Conservation (phyloP, 2,888 invertebrate species). For the Ichneumoninae sp. region DNA sequence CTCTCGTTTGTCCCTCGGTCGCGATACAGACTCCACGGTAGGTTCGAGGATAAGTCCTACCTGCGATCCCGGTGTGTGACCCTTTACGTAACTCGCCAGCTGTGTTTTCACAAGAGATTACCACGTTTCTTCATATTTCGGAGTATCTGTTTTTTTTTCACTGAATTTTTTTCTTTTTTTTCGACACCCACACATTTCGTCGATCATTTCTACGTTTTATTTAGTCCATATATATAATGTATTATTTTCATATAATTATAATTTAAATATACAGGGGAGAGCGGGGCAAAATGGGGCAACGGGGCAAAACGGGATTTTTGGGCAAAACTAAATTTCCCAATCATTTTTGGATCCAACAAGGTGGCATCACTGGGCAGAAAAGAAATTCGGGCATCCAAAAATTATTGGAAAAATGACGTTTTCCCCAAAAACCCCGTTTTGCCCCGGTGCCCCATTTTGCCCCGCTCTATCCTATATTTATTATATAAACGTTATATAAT, state of each 20-base stretch:
- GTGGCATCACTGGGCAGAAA: no score
- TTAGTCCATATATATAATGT: background rate
- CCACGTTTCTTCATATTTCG: slow-evolving; percentile 68
- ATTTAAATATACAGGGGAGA: background rate
- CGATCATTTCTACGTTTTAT: background rate
- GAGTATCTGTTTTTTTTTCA: slow-evolving; percentile 23
- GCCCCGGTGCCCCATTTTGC: no score
- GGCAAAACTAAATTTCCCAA: no score
- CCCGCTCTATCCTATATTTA: background rate
- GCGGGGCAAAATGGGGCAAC: no score
- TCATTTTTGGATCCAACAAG: no score
- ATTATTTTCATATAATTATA: background rate
- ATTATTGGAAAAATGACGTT: no score
- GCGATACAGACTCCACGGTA: slow-evolving; percentile 57
- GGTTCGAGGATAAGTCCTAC: slow-evolving; percentile 53
- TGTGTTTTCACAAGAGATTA: slow-evolving; percentile 73
- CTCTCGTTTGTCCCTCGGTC: slow-evolving; percentile 51
- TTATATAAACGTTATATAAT: background rate
- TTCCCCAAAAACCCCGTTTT: no score
- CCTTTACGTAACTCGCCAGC: slow-evolving; percentile 74
- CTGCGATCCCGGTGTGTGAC: slow-evolving; percentile 66
- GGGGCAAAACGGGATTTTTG: no score
- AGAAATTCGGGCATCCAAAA: no score
- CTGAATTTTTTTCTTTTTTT: background rate
- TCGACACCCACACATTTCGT: background rate